These are phyloP conservation scores for Gryllus longicercus DNA, from an alignment of 2,888 invertebrate species.

Conservation along the genomic window DNA sequence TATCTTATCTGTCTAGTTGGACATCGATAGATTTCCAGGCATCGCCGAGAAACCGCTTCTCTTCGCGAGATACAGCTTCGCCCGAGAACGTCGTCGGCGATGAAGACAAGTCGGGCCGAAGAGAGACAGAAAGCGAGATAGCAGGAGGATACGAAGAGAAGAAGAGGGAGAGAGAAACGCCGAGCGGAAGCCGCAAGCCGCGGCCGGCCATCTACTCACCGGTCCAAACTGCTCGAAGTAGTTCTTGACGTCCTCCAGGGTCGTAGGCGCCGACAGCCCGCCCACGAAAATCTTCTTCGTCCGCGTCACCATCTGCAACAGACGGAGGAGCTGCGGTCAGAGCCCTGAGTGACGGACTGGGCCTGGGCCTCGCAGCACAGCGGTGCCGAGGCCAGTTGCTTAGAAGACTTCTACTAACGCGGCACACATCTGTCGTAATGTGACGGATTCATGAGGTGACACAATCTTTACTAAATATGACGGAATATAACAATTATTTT, in stretches of 20 bases:
- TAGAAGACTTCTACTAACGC: too few species aligned
- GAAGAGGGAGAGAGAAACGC: constrained; percentile 29
- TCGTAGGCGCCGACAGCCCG: constrained; percentile 98
- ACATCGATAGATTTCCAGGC: too few species aligned
- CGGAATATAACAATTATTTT: too few species aligned
- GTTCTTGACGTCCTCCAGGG: constrained; percentile 98
- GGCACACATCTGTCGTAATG: too few species aligned
- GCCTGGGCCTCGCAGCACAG: background rate
- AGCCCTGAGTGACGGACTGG: background rate
- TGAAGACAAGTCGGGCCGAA: too few species aligned
- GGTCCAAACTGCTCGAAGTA: constrained; percentile 99
- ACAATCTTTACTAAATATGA: too few species aligned
- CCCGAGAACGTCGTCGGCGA: too few species aligned
- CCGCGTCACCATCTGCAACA: constrained; percentile 96
- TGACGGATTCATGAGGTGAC: too few species aligned
- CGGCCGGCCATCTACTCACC: constrained; percentile 63
- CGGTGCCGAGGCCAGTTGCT: too few species aligned
- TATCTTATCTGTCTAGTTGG: too few species aligned
- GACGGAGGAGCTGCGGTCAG: constrained; percentile 41
- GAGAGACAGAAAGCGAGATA: constrained; percentile 23
- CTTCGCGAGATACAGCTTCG: too few species aligned
- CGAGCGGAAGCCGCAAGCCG: background rate
- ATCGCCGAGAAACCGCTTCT: too few species aligned
- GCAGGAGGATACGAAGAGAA: constrained; percentile 18
- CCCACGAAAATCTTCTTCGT: constrained; percentile 99